Conservation (phyloP, 2,888 invertebrate species). For the Tricholauxania praeusta region DNA sequence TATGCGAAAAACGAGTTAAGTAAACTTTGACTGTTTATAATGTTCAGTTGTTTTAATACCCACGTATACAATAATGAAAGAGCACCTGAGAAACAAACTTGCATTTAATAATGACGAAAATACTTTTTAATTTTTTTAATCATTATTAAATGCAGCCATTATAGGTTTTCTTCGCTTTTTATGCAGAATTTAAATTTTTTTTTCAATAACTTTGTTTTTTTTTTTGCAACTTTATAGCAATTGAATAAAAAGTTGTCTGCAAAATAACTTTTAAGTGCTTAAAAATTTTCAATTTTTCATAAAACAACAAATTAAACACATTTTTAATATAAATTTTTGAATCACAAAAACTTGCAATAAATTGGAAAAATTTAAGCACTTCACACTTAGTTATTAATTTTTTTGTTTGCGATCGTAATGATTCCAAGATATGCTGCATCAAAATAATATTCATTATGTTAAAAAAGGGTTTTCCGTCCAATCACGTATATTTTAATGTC, state of each 20-base stretch:
- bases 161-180: conserved; percentile 7
- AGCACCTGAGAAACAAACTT: conserved; percentile 35
- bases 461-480: too few species aligned
- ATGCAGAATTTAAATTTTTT: conserved; percentile 28
- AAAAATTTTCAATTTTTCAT: conserved; percentile 17
- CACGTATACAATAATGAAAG: conserved; percentile 1
- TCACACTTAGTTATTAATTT: conserved; percentile 1
- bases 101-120: conserved; percentile 32
- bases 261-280: conserved; percentile 17
- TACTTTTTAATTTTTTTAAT: background rate
- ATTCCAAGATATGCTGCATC: too few species aligned
- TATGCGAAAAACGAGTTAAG: conserved; percentile 15
- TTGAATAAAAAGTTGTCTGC: conserved; percentile 1
- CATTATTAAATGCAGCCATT: conserved; percentile 34
- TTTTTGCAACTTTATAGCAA: background rate
- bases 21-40: background rate
- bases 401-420: background rate
- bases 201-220: background rate
- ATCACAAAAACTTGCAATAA: background rate
- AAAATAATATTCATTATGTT: too few species aligned
- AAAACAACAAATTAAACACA: background rate
- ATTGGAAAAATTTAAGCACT: conserved; percentile 24
- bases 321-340: background rate
- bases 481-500: too few species aligned
- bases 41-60: background rate